A percentile compares a stretch with the other conserved stretches of the same genome.
phyloP scores from a whole-genome alignment of 2,113 vertebrate species.

The Neogobius melanostomus region DNA sequence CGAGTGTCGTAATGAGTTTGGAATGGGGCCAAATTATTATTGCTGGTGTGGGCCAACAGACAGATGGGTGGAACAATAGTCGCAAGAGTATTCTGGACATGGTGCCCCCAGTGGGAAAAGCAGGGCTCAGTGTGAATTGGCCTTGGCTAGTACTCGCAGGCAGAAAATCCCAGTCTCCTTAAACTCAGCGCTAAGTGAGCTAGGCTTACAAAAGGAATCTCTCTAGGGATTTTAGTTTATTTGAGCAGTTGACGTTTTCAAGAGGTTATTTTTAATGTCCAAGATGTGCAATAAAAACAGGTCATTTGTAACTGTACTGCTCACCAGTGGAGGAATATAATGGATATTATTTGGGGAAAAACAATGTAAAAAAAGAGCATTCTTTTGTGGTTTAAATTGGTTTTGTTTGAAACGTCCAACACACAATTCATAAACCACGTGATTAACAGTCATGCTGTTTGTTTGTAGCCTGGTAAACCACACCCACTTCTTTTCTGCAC shows the following conservation, averaged over 20 bases:
- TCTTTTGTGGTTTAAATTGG: no score
- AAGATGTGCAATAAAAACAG: background rate
- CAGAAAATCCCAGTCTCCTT: constrained; percentile 36
- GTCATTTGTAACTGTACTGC: background rate
- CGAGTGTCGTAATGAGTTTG: constrained; percentile 72
- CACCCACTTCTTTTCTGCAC: no score
- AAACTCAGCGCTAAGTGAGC: constrained; percentile 1
- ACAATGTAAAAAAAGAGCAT: no score
- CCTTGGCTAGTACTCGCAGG: constrained; percentile 20
- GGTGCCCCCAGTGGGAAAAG: constrained; percentile 61
- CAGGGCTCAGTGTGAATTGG: constrained; percentile 36
- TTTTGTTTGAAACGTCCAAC: no score
- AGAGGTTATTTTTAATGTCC: constrained; percentile 1
- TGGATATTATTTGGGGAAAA: no score
- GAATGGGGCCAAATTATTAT: constrained; percentile 72
- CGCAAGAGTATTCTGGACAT: constrained; percentile 62
- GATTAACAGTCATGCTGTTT: no score
- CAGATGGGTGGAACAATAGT: constrained; percentile 64
- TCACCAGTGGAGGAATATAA: no score
- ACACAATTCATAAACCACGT: no score
- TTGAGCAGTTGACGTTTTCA: no score
- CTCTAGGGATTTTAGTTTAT: background rate
- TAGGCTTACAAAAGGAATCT: constrained; percentile 17
- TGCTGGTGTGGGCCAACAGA: constrained; percentile 74
- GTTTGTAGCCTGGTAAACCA: no score